Base-by-base conservation (phyloP, 2,113 vertebrate genomes). In the Naja naja region DNA sequence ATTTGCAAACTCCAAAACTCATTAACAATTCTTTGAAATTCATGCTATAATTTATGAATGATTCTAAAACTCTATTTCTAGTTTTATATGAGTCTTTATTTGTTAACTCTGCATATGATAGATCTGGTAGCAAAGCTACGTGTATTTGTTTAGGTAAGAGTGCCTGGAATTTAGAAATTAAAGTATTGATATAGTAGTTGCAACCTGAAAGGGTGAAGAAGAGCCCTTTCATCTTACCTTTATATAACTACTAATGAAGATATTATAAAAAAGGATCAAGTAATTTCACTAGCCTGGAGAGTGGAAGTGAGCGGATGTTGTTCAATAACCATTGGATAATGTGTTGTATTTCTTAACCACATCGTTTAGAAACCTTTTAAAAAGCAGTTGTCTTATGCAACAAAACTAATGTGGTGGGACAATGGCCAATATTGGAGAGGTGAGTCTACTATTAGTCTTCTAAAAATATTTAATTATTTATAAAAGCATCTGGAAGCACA, bases 391-490 rank as follows among this genome's bases (percentile, higher is more conserved):
- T 18, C 7, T 92, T 93, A 74, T 64, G 64, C n/a, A 56, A 58
- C 64, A 89, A 93, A 94, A 87, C 47, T 92, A 60, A 4, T 47
- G 22, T 64, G 81, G 18, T 85, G 45, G 87, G 25, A 4, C 91
- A 55, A 52, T 2, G 11, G 34, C 85, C 10, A 93, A 45, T 94
- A 91, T 53, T 95, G 90, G 53, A 90, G 11, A 54, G 81, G 87
- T n/a, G 25, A 92, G 69, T 92, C n/a, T 95, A 81, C 2, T 93
- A 47, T 90, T 94, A 39, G 23, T 95, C 23, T 92, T 93, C 89
- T 94, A 95, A 93, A 47, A 91, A 86, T 74, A 49, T 91, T 96
- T 90, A 94, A 95, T 95, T 92, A 96, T 92, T 30, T 88, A 81
- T 93, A 96, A 86, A 96, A 96, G 54, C 47, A 81, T 55, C 91